Base-by-base conservation (phyloP, 2,113 vertebrate species). In the Brienomyrus longianalis region DNA sequence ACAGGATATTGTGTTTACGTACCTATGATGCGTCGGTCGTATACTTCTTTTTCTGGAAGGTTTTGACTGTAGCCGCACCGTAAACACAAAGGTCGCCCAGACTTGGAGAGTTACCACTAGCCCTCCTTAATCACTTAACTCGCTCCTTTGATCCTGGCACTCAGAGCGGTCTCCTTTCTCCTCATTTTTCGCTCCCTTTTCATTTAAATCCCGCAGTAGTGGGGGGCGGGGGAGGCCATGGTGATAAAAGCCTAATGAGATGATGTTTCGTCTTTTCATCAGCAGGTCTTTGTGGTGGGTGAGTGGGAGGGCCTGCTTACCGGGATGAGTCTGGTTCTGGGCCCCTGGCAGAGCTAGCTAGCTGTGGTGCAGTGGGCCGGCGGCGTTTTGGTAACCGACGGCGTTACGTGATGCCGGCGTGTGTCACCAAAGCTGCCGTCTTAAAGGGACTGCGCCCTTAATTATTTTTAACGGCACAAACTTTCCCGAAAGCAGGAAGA, bases 221-320 rank as follows among this genome's bases (percentile, higher is more conserved):
- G 43, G 11, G 17, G 35, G 35, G n/a, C 2, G 17, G 35, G 83
- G 23, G 4, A n/a, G 47, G 11, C 83, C 43, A 85, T 3, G 10
- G 83, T 85, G 83, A 47, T 85, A 85, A 47, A 50, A 85, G 83
- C 83, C 47, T 85, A 85, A 85, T 48, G 83, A 85, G 83, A 85
- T 85, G 83, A 85, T 85, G 83, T 85, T 80, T 80, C 47, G 83
- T 19, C 27, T 85, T 85, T 85, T 85, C 83, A 47, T 50, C 83
- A 27, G 47, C 21, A 5, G 8, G 45, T 7, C 83, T 85, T 85
- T 85, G 83, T 85, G 21, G 83, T 45, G 10, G 35, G 83, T 3
- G 74, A 39, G 74, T 15, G 35, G 83, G 23, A 10, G 47, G 19
- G 45, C 83, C 5, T 48, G 47, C 83, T 84, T 84, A 50, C 23